These are phyloP conservation scores for Hypanus sabinus DNA, from an alignment of 2,113 vertebrate genomes.

Conservation along the genomic window DNA sequence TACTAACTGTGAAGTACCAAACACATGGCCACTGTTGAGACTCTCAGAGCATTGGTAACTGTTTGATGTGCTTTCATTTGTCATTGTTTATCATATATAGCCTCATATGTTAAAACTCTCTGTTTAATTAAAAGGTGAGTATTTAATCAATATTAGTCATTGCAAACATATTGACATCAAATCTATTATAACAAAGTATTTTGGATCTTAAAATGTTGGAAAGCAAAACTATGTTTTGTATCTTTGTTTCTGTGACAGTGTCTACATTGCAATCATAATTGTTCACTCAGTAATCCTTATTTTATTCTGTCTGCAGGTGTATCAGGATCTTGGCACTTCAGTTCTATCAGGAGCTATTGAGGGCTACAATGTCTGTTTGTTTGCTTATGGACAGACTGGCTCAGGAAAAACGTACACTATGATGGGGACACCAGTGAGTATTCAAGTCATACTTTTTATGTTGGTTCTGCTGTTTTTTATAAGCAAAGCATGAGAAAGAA, in stretches of 20 bases:
- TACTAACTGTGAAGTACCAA: too few relatives aligned
- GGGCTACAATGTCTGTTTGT: slow-evolving; percentile 96
- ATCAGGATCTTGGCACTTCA: slow-evolving; percentile 85
- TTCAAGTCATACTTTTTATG: neutral
- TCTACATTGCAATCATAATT: neutral
- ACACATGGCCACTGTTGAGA: too few relatives aligned
- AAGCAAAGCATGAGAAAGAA: neutral
- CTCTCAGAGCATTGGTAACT: too few relatives aligned
- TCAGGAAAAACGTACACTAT: slow-evolving; percentile 97
- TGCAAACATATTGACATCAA: neutral
- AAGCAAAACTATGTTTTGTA: neutral
- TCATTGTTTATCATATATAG: too few relatives aligned
- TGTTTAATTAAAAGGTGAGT: too few relatives aligned
- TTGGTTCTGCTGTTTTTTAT: neutral
- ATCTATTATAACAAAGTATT: too few relatives aligned
- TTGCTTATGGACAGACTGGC: slow-evolving; percentile 96
- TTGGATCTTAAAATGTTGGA: neutral
- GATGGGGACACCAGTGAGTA: slow-evolving; percentile 89
- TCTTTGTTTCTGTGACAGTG: neutral
- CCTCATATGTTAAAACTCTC: too few relatives aligned
- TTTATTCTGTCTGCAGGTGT: slow-evolving; percentile 64
- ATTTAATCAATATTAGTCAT: too few relatives aligned
- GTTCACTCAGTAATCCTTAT: neutral
- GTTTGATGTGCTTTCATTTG: too few relatives aligned
- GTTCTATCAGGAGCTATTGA: slow-evolving; percentile 78